Conservation (phyloP, 2,797 vertebrate species). For the Eulemur mongoz region DNA sequence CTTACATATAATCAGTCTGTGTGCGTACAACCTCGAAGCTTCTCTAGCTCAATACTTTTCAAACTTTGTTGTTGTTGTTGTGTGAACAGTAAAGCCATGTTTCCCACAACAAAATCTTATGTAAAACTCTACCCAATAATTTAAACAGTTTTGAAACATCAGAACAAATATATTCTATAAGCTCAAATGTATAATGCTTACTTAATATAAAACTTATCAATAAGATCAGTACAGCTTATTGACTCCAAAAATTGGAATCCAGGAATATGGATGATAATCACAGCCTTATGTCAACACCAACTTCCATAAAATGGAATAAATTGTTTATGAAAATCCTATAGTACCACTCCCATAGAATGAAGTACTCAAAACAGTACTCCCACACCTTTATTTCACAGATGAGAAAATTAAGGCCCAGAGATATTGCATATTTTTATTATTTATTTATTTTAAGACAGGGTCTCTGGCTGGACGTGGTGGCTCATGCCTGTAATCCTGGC, state of each 20-base stretch:
- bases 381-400: background rate
- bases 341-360: background rate
- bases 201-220: background rate
- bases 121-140: background rate
- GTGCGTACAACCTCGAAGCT: background rate
- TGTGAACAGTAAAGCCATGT: background rate
- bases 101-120: background rate
- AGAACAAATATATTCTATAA: background rate
- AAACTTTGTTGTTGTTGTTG: background rate
- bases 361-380: background rate
- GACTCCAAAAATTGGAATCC: background rate
- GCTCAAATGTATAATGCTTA: background rate
- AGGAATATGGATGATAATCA: background rate
- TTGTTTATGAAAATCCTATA: background rate
- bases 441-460: background rate
- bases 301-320: background rate
- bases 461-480: too few species aligned
- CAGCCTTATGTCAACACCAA: background rate
- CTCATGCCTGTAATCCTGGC: too few species aligned
- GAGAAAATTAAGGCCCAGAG: background rate
- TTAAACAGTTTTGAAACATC: slow-evolving; percentile 9
- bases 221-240: background rate
- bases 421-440: background rate
- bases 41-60: background rate
- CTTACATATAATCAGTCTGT: background rate